Percentiles rank a stretch among this genome's conserved stretches.
Conservation (phyloP, 2,888 invertebrate species). For the Lochmaea crataegi region DNA sequence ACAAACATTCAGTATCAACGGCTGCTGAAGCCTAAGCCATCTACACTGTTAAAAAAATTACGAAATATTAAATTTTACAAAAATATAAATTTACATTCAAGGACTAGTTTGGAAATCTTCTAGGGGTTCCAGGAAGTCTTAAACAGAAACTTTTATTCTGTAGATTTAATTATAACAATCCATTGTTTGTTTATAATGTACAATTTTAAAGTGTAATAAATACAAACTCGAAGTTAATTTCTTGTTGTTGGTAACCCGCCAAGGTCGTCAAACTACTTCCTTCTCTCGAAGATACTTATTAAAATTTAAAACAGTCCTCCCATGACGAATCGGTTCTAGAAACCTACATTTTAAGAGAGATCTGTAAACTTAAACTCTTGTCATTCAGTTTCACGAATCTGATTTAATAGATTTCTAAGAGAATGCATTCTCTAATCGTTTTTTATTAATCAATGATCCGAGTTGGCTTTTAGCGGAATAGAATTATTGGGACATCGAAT, state of each 20-base stretch:
- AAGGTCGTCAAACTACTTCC: slow-evolving; percentile 12
- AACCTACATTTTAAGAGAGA: slow-evolving; percentile 17
- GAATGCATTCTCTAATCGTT: neutral
- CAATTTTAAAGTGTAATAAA: no score
- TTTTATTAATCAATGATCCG: neutral
- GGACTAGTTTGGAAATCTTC: no score
- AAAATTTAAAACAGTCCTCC: slow-evolving; percentile 13
- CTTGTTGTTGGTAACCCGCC: neutral
- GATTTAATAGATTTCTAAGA: neutral
- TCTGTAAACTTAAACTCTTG: slow-evolving; percentile 6
- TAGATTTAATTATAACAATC: no score
- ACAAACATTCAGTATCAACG: no score
- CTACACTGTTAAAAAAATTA: no score
- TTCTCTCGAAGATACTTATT: neutral
- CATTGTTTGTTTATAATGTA: no score
- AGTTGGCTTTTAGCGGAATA: neutral
- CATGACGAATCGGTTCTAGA: slow-evolving; percentile 19
- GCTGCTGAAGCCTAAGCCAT: no score
- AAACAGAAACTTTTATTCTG: no score
- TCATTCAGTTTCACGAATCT: slow-evolving; percentile 8
- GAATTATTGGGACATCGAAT: neutral
- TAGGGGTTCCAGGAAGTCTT: no score
- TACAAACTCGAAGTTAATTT: neutral
- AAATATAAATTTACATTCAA: no score
- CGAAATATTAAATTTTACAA: no score